phyloP scores from a whole-genome alignment of 2,113 vertebrate genomes.

The Erpornis zantholeuca region DNA sequence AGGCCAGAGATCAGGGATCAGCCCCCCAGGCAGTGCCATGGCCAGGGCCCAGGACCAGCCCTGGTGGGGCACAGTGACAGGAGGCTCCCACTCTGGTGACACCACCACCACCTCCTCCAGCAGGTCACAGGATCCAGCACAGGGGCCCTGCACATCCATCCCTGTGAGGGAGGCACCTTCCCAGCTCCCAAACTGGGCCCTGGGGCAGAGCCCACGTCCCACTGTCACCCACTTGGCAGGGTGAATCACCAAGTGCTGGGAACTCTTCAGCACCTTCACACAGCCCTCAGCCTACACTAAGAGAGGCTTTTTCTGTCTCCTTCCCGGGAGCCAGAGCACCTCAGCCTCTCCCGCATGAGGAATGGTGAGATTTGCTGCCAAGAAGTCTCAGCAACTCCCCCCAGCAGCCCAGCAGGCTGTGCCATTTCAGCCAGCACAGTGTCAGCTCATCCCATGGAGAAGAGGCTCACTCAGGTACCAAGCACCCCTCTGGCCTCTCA shows the following conservation, averaged over 20 bases:
- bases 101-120: fast-evolving
- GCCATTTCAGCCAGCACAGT: not conserved
- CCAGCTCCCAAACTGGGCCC: not conserved
- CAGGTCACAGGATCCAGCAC: not conserved
- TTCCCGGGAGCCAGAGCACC: not conserved
- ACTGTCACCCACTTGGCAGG: not conserved
- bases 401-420: not conserved
- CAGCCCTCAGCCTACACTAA: not conserved
- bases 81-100: not conserved
- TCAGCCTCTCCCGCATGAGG: fast-evolving
- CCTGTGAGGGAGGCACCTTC: fast-evolving
- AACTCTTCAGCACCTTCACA: not conserved
- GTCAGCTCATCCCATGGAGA: not conserved
- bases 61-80: fast-evolving
- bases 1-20: too few species aligned
- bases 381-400: not conserved
- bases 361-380: not conserved
- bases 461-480: not conserved
- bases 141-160: fast-evolving
- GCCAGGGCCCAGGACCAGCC: not conserved
- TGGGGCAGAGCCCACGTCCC: not conserved
- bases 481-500: not conserved
- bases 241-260: not conserved
- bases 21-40: fast-evolving
- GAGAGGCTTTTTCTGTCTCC: not conserved